A percentile compares a stretch with the other conserved stretches of the same genome.
Conservation (phyloP, 2,797 vertebrate species). For the Danio choprae region DNA sequence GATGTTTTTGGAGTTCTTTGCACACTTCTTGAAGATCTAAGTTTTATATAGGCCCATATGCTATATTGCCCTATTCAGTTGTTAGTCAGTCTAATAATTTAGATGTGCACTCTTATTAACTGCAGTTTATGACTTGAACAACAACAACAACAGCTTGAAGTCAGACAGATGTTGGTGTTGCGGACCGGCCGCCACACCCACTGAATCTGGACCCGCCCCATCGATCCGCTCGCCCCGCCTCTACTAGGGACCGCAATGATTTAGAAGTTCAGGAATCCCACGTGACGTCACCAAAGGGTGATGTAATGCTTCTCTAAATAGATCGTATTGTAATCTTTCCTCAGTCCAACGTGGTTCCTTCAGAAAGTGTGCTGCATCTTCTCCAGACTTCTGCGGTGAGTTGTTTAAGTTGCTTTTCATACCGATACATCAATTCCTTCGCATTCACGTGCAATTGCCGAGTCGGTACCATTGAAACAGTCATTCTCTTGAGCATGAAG, state of each 20-base stretch:
- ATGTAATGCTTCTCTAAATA: slow-evolving; percentile 99
- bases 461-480: slow-evolving; percentile 56
- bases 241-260: slow-evolving; percentile 94
- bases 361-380: slow-evolving; percentile 89
- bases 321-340: slow-evolving; percentile 99
- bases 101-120: background rate
- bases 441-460: slow-evolving; percentile 68
- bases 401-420: slow-evolving; percentile 67
- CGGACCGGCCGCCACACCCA: slow-evolving; percentile 69
- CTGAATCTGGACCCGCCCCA: slow-evolving; percentile 69
- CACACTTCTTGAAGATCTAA: no score
- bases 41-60: no score
- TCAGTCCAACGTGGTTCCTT: slow-evolving; percentile 99
- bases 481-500: slow-evolving; percentile 31
- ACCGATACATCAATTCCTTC: slow-evolving; percentile 56
- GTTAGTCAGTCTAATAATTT: no score
- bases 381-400: slow-evolving; percentile 96
- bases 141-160: slow-evolving; percentile 38
- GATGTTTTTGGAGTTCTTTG: no score
- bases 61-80: background rate
- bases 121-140: background rate
- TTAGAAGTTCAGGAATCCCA: slow-evolving; percentile 99
- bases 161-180: background rate
- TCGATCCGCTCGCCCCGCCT: slow-evolving; percentile 72
- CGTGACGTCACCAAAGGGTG: slow-evolving; percentile 99